Evolutionary conservation across 2,888 invertebrate species (phyloP).

Genomic region (Gordius sp.): DNA sequence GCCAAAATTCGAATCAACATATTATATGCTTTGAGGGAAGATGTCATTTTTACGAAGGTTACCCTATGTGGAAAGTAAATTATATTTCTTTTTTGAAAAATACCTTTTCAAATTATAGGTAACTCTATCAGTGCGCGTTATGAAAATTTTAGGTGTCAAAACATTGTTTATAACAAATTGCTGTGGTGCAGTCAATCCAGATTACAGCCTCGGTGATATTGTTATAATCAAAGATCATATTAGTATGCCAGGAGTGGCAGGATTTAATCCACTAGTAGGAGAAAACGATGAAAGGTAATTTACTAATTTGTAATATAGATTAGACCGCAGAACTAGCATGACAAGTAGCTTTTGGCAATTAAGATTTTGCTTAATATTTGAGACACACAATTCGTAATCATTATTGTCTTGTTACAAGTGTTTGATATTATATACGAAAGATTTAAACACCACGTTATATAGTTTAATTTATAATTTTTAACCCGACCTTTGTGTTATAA

Average conservation of each 20-base stretch:
- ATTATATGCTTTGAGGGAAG: slow-evolving; percentile 89
- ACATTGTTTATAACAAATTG: slow-evolving; percentile 79
- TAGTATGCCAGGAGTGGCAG: slow-evolving; percentile 79
- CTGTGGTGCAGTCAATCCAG: slow-evolving; percentile 68
- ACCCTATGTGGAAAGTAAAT: slow-evolving; percentile 59
- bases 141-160: slow-evolving; percentile 70
- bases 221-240: slow-evolving; percentile 94
- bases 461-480: too few species aligned
- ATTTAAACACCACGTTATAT: too few species aligned
- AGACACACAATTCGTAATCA: too few species aligned
- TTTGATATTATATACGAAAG: too few species aligned
- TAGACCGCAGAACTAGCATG: too few species aligned
- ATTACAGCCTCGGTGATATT: slow-evolving; percentile 65
- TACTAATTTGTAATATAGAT: too few species aligned
- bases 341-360: too few species aligned
- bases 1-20: slow-evolving; percentile 44
- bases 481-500: too few species aligned
- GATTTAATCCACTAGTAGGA: slow-evolving; percentile 30
- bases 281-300: slow-evolving; percentile 13
- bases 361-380: too few species aligned
- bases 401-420: too few species aligned
- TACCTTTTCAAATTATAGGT: too few species aligned
- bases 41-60: slow-evolving; percentile 81
- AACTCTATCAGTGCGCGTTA: slow-evolving; percentile 54
- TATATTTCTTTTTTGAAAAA: too few species aligned